These are phyloP conservation scores for Julus scandinavius DNA, from an alignment of 2,888 invertebrate species.

Conservation along the genomic window DNA sequence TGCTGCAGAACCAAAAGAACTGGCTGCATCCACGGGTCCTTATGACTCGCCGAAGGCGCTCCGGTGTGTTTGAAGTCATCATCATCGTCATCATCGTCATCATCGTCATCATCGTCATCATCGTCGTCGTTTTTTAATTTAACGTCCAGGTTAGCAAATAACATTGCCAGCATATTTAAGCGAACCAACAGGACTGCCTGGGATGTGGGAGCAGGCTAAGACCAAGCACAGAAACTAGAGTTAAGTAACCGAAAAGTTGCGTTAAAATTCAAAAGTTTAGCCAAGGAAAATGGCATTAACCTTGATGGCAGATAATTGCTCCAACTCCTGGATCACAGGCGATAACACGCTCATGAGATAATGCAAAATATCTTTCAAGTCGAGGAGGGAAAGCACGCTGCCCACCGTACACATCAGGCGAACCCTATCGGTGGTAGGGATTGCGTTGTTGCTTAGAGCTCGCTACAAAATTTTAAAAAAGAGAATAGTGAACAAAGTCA, in stretches of 20 bases:
- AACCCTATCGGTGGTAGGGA: conserved; percentile 76
- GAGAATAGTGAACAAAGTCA: background rate
- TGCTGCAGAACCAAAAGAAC: conserved; percentile 72
- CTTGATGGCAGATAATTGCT: conserved; percentile 69
- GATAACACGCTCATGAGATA: conserved; percentile 78
- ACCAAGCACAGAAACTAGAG: background rate
- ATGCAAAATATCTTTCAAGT: conserved; percentile 73
- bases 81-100: conserved; percentile 62
- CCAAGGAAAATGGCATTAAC: conserved; percentile 64
- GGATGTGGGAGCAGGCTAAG: conserved; percentile 51
- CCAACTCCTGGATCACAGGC: conserved; percentile 74
- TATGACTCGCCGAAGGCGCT: background rate
- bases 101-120: conserved; percentile 62
- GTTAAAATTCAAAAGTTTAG: background rate
- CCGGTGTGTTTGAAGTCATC: conserved; percentile 61
- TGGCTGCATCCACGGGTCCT: conserved; percentile 68
- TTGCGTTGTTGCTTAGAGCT: conserved; percentile 61
- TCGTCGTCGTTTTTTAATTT: conserved; percentile 61
- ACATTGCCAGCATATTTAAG: conserved; percentile 76
- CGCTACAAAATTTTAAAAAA: background rate
- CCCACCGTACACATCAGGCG: conserved; percentile 82
- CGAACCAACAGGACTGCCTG: conserved; percentile 69
- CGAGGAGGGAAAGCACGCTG: conserved; percentile 76
- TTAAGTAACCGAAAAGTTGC: background rate
- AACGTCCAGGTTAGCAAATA: conserved; percentile 73